Conservation (phyloP, 2,888 invertebrate genomes). For the Meliscaeva auricollis region DNA sequence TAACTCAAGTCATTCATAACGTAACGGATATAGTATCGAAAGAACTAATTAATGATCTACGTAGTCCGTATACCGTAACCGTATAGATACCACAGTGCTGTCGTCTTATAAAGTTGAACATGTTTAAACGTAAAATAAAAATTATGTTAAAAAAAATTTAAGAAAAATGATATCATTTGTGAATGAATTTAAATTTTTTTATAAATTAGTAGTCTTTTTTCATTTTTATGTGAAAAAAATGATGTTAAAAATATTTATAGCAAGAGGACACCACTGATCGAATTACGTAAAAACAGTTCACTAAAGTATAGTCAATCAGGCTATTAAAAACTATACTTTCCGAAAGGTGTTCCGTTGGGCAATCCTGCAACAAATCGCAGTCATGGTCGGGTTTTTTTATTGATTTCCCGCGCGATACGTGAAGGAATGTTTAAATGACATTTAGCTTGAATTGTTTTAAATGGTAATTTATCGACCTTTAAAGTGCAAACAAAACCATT, state of each 20-base stretch:
- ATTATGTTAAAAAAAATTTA: neutral
- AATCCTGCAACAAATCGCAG: conserved; percentile 41
- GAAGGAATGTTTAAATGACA: conserved; percentile 49
- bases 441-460: conserved; percentile 6
- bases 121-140: neutral
- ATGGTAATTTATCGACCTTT: conserved; percentile 21
- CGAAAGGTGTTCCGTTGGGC: neutral
- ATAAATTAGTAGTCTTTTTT: too few relatives aligned
- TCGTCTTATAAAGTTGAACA: neutral
- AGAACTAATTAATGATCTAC: conserved; percentile 44
- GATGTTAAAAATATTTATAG: neutral
- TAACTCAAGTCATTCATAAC: conserved; percentile 35
- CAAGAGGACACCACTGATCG: neutral
- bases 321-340: neutral
- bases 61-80: neutral
- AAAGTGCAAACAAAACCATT: conserved; percentile 14
- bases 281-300: neutral
- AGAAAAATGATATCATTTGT: neutral
- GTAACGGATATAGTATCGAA: neutral
- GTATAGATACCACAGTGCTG: neutral
- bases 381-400: conserved; percentile 46
- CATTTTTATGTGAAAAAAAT: too few relatives aligned
- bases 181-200: too few relatives aligned
- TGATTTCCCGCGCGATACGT: conserved; percentile 23
- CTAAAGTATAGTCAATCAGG: neutral